Evolutionary conservation across 2,113 vertebrate species (phyloP), one percentile per base, ranked within the genome.

Genomic region (Engystomops pustulosus): DNA sequence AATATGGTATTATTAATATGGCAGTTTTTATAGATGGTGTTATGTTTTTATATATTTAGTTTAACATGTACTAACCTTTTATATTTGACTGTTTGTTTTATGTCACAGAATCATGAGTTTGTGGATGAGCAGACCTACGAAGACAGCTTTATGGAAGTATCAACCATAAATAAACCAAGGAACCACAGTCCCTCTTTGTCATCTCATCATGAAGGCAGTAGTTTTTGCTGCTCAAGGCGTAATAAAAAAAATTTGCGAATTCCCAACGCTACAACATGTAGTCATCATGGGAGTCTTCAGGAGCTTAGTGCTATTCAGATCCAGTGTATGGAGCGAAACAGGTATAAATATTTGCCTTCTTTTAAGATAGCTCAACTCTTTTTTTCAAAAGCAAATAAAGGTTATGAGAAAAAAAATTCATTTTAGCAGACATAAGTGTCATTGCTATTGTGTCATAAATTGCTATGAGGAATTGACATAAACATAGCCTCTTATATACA

Each of bases 251-350:
- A 92, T 77, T 96, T 96, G 90, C 95, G 91, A 70, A 94, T 98
- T 65, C 95, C 96, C 0, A 97, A 97, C 86, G 89, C 96, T 85
- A 83, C 85, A 0, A 78, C 75, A 55, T 91, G 91, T 67, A 95
- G 93, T 84, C 94, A 90, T 10, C 91, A 91, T 4, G 94, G 92
- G 85, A 95, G 93, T 1, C 87, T 97, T 27, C 97, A 98, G 86
- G 97, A 99, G 89, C 96, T 99, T 85, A 99, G 96, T 88, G 98
- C 97, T 80, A 97, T 99, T 91, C 96, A 98, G 88, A 97, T 98
- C 93, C 89, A 94, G 87, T 95, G 93, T 9, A 88, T 94, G 91
- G 96, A 99, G 90, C 93, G 95, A 78, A 95, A 95, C 0, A 99
- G 96, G 96, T 97, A 94, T 55, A 1, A 47, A 20, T 45, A 23